A percentile compares a stretch with the other conserved stretches of the same genome.
Evolutionary conservation across 2,113 vertebrate species (phyloP).

Genomic region (Uropsilus gracilis): DNA sequence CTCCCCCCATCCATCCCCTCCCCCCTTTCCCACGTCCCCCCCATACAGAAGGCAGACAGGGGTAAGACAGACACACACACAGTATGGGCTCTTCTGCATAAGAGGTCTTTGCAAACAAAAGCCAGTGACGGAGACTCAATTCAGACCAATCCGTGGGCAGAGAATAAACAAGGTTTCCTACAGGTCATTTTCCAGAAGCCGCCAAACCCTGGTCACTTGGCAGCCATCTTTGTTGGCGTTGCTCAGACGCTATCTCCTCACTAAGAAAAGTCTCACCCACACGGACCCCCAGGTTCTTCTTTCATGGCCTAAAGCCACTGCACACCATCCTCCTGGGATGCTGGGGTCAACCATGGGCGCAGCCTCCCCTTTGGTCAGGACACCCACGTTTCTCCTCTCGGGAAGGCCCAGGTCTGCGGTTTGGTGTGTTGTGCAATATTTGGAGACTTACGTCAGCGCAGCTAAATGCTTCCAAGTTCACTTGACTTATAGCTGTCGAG

Average conservation of each 20-base stretch:
- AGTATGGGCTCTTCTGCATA: background rate
- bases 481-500: background rate
- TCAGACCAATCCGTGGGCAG: background rate
- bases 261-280: background rate
- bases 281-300: background rate
- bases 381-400: background rate
- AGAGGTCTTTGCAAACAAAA: background rate
- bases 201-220: background rate
- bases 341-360: background rate
- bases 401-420: background rate
- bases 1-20: too few relatives aligned
- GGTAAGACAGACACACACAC: background rate
- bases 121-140: background rate
- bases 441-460: background rate
- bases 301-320: background rate
- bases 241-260: background rate
- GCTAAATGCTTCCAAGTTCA: background rate
- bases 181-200: background rate
- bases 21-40: too few relatives aligned
- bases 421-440: background rate
- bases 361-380: background rate
- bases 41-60: fast-evolving
- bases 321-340: background rate
- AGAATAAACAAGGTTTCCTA: background rate
- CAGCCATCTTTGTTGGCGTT: background rate